These are phyloP conservation scores for Indicator indicator DNA, from an alignment of 2,113 vertebrate genomes.

Conservation along the genomic window DNA sequence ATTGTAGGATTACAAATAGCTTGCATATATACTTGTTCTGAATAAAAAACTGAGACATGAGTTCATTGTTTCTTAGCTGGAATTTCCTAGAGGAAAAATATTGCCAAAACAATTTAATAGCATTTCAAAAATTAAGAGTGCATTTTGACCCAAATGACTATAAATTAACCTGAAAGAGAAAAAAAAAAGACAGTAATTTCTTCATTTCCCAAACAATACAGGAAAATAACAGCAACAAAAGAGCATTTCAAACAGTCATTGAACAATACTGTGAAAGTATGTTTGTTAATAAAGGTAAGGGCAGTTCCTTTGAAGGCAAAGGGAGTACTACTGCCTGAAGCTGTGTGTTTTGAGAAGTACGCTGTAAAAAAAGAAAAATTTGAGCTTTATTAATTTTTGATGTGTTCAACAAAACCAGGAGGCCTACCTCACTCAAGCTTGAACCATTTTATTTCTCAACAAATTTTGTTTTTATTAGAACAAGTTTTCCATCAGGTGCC, in stretches of 20 bases:
- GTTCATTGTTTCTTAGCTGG: constrained; percentile 42
- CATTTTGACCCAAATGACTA: constrained; percentile 14
- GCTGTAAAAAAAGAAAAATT: not conserved
- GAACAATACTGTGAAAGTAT: not conserved
- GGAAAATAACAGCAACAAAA: constrained; percentile 11
- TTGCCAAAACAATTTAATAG: constrained; percentile 46
- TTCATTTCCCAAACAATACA: constrained; percentile 14
- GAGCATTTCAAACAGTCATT: constrained; percentile 7
- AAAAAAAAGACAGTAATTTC: not conserved
- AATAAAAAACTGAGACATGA: constrained; percentile 7
- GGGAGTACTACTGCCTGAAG: not conserved
- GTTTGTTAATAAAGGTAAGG: constrained; percentile 17
- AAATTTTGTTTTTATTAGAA: not conserved
- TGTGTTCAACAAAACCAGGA: not conserved
- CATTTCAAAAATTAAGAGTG: constrained; percentile 20
- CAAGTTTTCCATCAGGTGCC: not conserved
- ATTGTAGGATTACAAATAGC: constrained; percentile 3
- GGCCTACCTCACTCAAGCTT: not conserved
- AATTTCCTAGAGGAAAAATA: constrained; percentile 24
- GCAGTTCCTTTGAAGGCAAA: not conserved
- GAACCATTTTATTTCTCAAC: not conserved
- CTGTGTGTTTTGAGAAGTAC: not conserved
- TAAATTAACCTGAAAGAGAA: not conserved
- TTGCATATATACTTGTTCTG: constrained; percentile 13
- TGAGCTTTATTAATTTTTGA: not conserved